A percentile compares a stretch with the other conserved stretches of the same genome.
phyloP scores from a whole-genome alignment of 2,113 vertebrate genomes.

The Rhinichthys klamathensis region DNA sequence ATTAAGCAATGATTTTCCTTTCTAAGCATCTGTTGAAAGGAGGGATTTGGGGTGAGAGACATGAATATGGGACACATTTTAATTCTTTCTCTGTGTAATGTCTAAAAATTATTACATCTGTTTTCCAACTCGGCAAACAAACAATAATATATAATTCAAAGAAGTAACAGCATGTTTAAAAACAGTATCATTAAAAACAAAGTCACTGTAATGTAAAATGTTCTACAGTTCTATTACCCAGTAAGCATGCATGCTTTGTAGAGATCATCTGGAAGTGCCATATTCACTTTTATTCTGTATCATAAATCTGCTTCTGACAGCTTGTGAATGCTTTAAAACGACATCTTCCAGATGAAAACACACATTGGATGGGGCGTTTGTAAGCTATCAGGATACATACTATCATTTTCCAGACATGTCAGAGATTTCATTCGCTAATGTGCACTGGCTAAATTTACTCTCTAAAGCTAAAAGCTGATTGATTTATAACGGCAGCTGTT shows the following conservation, averaged over 20 bases:
- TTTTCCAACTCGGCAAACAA: background rate
- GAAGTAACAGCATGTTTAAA: background rate
- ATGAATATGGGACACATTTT: background rate
- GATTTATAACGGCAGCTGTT: conserved; percentile 21
- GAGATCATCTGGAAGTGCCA: background rate
- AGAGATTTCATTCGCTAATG: conserved; percentile 6
- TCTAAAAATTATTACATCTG: background rate
- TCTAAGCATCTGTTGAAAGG: background rate
- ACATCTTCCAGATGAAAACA: background rate
- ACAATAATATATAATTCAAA: background rate
- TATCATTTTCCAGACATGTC: background rate
- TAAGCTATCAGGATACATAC: background rate
- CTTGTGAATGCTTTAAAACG: background rate
- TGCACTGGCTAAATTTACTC: background rate
- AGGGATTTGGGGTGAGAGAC: background rate
- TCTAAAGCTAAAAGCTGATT: background rate
- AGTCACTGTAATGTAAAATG: background rate
- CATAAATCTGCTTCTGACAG: background rate
- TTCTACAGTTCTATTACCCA: background rate
- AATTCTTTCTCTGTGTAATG: background rate
- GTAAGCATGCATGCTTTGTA: background rate
- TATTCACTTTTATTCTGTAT: background rate
- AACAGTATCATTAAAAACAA: background rate
- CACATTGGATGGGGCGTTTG: background rate
- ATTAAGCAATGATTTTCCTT: background rate